Evolutionary conservation across 2,113 vertebrate genomes (phyloP).

Genomic region (Megaceryle torquata): DNA sequence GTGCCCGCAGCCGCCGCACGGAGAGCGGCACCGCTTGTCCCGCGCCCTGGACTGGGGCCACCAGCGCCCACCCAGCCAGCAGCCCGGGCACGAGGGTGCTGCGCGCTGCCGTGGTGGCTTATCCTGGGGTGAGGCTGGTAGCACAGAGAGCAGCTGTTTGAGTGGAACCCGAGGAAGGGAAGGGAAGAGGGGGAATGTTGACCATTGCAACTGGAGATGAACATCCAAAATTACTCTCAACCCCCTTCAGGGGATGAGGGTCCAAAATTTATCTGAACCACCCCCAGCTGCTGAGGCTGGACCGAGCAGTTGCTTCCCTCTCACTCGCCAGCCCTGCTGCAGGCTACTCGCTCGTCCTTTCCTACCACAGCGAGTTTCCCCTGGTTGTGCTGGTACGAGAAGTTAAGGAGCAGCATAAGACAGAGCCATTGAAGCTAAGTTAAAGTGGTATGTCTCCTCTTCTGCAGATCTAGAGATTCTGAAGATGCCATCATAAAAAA

Average conservation of each 20-base stretch:
- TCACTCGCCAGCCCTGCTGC: background rate
- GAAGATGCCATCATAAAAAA: background rate
- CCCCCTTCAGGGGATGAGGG: background rate
- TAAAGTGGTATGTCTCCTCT: background rate
- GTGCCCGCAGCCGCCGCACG: no score
- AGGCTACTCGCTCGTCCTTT: rapidly evolving
- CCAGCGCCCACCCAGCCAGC: no score
- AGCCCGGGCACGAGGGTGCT: background rate
- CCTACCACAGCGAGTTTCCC: background rate
- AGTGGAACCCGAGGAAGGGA: rapidly evolving
- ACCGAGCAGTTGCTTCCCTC: background rate
- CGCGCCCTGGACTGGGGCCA: background rate
- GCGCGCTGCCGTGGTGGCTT: rapidly evolving
- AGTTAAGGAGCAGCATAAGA: background rate
- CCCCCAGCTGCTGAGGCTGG: background rate
- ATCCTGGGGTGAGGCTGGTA: background rate
- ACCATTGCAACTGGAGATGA: background rate
- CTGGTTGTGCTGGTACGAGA: background rate
- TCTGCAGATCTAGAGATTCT: background rate
- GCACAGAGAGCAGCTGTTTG: background rate
- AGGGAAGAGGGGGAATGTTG: background rate
- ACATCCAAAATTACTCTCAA: background rate
- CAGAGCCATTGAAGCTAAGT: background rate
- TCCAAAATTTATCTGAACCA: background rate
- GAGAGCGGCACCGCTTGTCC: no score